These are phyloP conservation scores for Stictocephala bisonia DNA, from an alignment of 2,888 invertebrate genomes.

Conservation along the genomic window DNA sequence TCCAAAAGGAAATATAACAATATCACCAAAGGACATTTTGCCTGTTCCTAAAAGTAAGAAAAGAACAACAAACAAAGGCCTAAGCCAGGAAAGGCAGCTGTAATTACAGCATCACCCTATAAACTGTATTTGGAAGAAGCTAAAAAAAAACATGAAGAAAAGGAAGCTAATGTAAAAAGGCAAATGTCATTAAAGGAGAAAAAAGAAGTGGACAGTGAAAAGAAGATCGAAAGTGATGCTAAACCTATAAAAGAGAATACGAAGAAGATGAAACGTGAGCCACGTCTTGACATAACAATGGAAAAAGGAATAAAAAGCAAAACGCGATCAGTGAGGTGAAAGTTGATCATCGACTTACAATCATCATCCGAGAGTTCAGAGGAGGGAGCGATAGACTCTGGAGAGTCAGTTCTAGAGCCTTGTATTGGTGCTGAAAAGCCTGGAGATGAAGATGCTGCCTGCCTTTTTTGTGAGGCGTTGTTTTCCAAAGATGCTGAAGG, in stretches of 20 bases:
- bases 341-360: too few species aligned
- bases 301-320: too few species aligned
- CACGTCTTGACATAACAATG: too few species aligned
- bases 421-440: not conserved
- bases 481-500: constrained; percentile 1
- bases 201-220: not conserved
- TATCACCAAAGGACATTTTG: constrained; percentile 24
- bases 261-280: too few species aligned
- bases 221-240: not conserved
- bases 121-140: not conserved
- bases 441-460: constrained; percentile 12
- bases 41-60: constrained; percentile 3
- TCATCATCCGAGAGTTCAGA: too few species aligned
- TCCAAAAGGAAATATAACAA: not conserved
- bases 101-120: constrained; percentile 18
- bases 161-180: too few species aligned
- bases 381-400: too few species aligned
- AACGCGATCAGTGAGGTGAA: too few species aligned
- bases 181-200: not conserved
- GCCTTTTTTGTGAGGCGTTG: constrained; percentile 19
- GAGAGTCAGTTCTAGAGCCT: constrained; percentile 16
- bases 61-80: constrained; percentile 20
- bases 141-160: not conserved
- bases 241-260: not conserved
- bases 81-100: constrained; percentile 10